Evolutionary conservation across 2,113 vertebrate species (phyloP), one percentile per base, ranked within the genome.

Genomic region (Ammodytes marinus): DNA sequence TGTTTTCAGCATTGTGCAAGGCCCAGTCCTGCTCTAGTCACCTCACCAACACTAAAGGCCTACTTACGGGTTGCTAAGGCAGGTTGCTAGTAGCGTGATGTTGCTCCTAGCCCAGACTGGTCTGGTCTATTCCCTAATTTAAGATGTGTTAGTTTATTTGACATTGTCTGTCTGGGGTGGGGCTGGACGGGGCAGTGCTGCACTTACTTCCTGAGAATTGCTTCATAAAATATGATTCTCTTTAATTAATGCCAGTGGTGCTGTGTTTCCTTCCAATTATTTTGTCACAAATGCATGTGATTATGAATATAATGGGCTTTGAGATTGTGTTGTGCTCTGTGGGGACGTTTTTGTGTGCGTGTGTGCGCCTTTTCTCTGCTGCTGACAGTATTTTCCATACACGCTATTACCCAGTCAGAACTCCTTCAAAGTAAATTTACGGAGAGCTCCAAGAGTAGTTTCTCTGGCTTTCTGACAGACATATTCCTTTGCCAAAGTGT

Each of bases 151-250:
- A 82, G 89, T 94, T 94, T 83, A 86, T 94, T 94, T 92, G 91
- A 94, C 93, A 92, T 94, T 93, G 92, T 94, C 87, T 94, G 91
- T 94, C 90, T 89, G 93, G 94, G 92, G 89, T 89, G 88, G 92
- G 92, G 91, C 88, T 91, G 92, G 93, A 93, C 27, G 92, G 92
- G 93, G 94, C 93, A 94, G 92, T 94, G 95, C 94, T 95, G 94
- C 93, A 94, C 94, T 93, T 94, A 94, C 90, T 94, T 94, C 93
- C 89, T 94, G 92, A 95, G 88, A 95, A 95, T 89, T 95, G 94
- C 93, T 95, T 94, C 93, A 95, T 96, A 95, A 95, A 96, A 94
- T 94, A 94, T 95, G 91, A 94, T 92, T 94, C 91, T 95, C 93
- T 95, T 94, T 94, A 93, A 95, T 93, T 89, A 91, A 91, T 54